phyloP scores from a whole-genome alignment of 2,113 vertebrate species.

The Picathartes gymnocephalus region DNA sequence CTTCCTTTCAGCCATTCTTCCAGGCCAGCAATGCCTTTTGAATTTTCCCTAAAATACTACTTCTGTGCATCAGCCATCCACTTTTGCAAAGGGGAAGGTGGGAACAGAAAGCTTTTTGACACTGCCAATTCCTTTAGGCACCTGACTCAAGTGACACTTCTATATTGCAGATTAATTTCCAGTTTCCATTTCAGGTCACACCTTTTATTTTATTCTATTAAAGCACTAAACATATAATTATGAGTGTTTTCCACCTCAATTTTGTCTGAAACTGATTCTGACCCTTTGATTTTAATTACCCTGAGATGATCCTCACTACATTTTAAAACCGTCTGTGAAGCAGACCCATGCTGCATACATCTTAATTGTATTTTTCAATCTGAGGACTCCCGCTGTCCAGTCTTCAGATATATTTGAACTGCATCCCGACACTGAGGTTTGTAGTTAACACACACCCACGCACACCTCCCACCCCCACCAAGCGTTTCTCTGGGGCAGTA shows the following conservation, averaged over 20 bases:
- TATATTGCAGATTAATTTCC: not conserved
- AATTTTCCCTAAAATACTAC: not conserved
- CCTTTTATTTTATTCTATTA: not conserved
- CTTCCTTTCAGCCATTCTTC: not conserved
- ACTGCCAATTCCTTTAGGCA: not conserved
- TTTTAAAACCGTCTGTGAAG: constrained; percentile 3
- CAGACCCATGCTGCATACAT: not conserved
- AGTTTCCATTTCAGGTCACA: not conserved
- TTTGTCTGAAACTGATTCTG: not conserved
- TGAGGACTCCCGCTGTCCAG: not conserved
- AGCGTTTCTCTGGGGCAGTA: not conserved
- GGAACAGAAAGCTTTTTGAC: not conserved
- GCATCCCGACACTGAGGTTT: not conserved
- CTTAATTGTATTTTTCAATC: constrained; percentile 14
- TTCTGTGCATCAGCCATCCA: not conserved
- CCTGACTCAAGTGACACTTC: not conserved
- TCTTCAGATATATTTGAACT: constrained; percentile 15
- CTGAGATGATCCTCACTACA: constrained; percentile 11
- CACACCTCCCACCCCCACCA: not conserved
- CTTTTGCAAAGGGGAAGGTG: not conserved
- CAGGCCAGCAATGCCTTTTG: not conserved
- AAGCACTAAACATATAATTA: not conserved
- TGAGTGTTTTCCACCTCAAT: not conserved
- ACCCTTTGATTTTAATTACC: constrained; percentile 32
- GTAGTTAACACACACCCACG: not conserved